phyloP scores from a whole-genome alignment of 92 coral and sea anemone species.

The Chrysogorgia sp. region DNA sequence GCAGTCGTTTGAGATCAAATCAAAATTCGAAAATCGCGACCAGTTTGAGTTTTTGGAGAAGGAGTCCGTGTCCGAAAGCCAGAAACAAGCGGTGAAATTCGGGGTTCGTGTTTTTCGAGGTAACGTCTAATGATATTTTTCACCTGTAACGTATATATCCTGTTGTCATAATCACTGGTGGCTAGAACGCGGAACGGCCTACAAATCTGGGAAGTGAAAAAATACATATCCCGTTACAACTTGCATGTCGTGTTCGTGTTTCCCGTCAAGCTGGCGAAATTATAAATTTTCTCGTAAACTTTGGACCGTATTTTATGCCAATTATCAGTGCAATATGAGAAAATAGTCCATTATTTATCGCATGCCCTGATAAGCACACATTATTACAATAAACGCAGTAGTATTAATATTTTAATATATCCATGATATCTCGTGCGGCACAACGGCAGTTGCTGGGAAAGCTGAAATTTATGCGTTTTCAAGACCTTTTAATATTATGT shows the following conservation, averaged over 20 bases:
- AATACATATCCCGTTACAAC: too few species aligned
- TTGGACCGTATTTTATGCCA: background rate
- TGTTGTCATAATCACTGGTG: background rate
- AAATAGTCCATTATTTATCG: constrained; percentile 6
- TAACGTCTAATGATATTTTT: background rate
- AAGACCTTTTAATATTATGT: too few species aligned
- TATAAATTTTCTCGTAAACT: background rate
- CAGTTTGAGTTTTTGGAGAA: constrained; percentile 35
- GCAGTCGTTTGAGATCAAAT: background rate
- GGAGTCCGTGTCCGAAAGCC: constrained; percentile 37
- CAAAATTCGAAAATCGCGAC: constrained; percentile 25
- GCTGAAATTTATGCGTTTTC: too few species aligned
- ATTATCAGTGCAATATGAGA: background rate
- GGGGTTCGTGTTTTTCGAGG: constrained; percentile 46
- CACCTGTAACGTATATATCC: background rate
- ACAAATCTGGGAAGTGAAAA: background rate
- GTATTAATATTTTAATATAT: background rate
- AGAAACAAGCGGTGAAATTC: constrained; percentile 36
- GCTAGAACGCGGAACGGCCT: background rate
- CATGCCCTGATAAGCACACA: background rate
- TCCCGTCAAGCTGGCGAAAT: background rate
- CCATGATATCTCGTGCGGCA: too few species aligned
- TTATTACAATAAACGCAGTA: background rate
- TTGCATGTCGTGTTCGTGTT: background rate
- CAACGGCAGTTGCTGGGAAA: too few species aligned